phyloP scores from a whole-genome alignment of 2,113 vertebrate species.

The Myotis yumanensis region DNA sequence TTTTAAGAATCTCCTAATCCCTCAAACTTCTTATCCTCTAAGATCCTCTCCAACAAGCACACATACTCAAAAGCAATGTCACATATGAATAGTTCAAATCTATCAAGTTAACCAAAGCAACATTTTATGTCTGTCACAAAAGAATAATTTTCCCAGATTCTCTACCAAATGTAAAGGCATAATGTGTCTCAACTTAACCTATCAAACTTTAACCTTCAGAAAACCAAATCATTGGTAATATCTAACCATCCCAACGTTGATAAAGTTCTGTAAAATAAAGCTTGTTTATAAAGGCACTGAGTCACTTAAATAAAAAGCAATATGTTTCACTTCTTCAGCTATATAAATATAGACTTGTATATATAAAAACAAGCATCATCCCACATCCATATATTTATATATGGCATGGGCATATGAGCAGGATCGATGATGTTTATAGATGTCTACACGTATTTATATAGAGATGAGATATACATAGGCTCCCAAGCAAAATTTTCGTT shows the following conservation, averaged over 20 bases:
- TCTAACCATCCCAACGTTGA: constrained; percentile 4
- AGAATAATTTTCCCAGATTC: constrained; percentile 35
- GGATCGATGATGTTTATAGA: constrained; percentile 79
- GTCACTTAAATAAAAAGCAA: constrained; percentile 76
- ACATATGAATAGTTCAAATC: constrained; percentile 34
- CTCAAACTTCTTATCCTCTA: background rate
- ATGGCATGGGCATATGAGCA: constrained; percentile 72
- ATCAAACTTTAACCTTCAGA: constrained; percentile 50
- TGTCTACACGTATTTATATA: constrained; percentile 79
- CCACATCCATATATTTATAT: constrained; percentile 77
- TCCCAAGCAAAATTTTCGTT: constrained; percentile 77
- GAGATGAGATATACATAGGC: constrained; percentile 77
- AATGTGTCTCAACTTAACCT: background rate
- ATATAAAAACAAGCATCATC: constrained; percentile 72
- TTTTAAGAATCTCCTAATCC: background rate
- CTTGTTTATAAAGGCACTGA: constrained; percentile 63
- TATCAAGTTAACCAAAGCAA: constrained; percentile 26
- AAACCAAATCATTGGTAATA: constrained; percentile 9
- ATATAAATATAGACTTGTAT: constrained; percentile 66
- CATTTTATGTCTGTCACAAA: constrained; percentile 38
- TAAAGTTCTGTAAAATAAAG: constrained; percentile 43
- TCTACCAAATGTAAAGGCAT: background rate
- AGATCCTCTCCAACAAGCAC: background rate
- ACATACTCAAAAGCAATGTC: background rate
- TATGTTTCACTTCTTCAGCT: constrained; percentile 76